Evolutionary conservation across 2,113 vertebrate species (phyloP), one percentile per base, ranked within the genome.

Genomic region (Xenopus borealis): DNA sequence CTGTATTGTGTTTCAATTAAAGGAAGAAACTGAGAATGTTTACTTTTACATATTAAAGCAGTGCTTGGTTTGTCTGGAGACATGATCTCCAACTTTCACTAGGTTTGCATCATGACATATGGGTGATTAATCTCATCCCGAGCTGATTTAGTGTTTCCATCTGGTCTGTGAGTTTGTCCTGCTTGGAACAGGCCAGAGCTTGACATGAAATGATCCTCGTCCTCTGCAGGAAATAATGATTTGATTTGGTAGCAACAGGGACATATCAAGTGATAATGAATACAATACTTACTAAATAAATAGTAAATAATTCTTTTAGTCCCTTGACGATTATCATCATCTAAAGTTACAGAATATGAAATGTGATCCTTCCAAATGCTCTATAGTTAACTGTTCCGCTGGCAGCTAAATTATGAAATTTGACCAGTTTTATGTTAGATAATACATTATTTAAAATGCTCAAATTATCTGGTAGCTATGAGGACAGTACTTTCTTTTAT

Each of bases 91-190:
- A 45, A 16, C 53, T 55, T 55, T 19, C 47, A 57, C 23, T 62
- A 58, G 62, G 50, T 61, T 40, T 27, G 10, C 20, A 14, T 57
- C 18, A 33, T 57, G 64, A 67, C 72, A 74, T 67, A 59, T 74
- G 72, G 72, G 11, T 47, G 19, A 59, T 67, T 67, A 66, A 57
- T 73, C 72, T 73, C 72, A 65, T 40, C 62, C 57, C 17, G 11
- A 47, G 73, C 73, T 63, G 61, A 74, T 61, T 74, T 74, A 67
- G 40, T 61, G 53, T 59, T 67, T 67, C 63, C 64, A 67, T 74
- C 72, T 74, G 64, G 19, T 66, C 52, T 45, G 19, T 33, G 8
- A 10, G 2, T 30, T 20, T 27, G 2, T 27, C 23, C 23, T 27
- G 23, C 23, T 27, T 27, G 23, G 23, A 27, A 50, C 33, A 19